Percentiles rank a stretch among this genome's conserved stretches.
phyloP scores from a whole-genome alignment of 1,140 invertebrate species.

The Andricus grossulariae region DNA sequence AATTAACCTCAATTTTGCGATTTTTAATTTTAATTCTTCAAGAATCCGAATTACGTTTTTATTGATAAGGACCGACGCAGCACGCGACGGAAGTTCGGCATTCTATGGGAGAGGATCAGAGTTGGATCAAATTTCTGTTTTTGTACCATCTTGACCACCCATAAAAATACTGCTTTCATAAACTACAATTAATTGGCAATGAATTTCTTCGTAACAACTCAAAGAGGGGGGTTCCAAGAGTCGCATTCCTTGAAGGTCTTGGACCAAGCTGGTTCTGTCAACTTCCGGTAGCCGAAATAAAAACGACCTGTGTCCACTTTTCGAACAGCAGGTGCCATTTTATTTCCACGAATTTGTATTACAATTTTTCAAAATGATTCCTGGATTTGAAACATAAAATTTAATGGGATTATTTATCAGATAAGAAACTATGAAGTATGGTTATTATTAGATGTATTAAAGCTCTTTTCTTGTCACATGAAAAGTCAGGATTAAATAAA shows the following conservation, averaged over 20 bases:
- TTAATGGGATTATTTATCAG: no score
- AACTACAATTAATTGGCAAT: conserved; percentile 31
- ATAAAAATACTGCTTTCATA: conserved; percentile 57
- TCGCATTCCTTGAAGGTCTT: conserved; percentile 7
- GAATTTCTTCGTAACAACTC: conserved; percentile 24
- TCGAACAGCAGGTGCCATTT: conserved; percentile 18
- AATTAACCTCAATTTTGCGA: background rate
- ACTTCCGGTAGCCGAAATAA: conserved; percentile 29
- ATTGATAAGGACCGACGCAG: background rate
- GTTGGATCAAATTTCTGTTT: conserved; percentile 54
- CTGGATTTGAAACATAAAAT: background rate
- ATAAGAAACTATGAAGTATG: no score
- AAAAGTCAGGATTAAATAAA: no score
- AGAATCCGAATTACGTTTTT: background rate
- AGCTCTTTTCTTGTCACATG: no score
- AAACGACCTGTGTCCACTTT: conserved; percentile 16
- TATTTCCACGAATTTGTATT: conserved; percentile 1
- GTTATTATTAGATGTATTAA: no score
- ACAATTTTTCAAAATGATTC: background rate
- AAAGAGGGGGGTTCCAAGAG: background rate
- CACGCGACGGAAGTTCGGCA: conserved; percentile 11
- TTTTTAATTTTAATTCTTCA: background rate
- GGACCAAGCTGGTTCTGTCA: background rate
- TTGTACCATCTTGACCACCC: conserved; percentile 44
- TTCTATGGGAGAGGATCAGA: conserved; percentile 40